phyloP scores from a whole-genome alignment of 1,140 invertebrate genomes.

The Sycophila sp. region DNA sequence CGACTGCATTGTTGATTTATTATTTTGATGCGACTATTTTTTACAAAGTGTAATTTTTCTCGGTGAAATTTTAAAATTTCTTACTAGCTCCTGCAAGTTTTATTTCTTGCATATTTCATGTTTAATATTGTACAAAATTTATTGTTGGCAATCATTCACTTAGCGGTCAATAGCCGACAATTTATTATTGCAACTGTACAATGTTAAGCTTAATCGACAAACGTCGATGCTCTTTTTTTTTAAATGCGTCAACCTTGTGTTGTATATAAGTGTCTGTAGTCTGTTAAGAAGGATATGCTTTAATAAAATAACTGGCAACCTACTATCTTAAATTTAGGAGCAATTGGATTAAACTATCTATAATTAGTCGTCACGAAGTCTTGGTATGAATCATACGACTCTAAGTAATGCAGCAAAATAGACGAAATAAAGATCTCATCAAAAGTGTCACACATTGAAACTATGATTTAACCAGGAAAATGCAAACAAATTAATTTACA shows the following conservation, averaged over 20 bases:
- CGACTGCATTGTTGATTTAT: constrained; percentile 14
- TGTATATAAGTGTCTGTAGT: no score
- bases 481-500: background rate
- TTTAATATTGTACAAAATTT: background rate
- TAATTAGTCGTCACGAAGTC: constrained; percentile 10
- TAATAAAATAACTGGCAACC: constrained; percentile 22
- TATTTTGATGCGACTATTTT: background rate
- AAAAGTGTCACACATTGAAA: background rate
- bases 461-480: no score
- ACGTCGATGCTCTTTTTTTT: no score
- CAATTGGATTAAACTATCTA: constrained; percentile 28
- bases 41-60: background rate
- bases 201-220: no score
- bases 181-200: no score
- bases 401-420: constrained; percentile 6
- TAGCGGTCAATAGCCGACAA: background rate
- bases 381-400: background rate
- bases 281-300: constrained; percentile 31
- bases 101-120: no score
- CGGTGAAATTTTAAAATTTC: no score
- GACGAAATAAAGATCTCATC: background rate
- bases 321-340: constrained; percentile 12
- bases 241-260: no score
- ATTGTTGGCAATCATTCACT: background rate
- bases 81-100: no score